Evolutionary conservation across 2,797 vertebrate species (phyloP).

Genomic region (Tolypeutes matacus): DNA sequence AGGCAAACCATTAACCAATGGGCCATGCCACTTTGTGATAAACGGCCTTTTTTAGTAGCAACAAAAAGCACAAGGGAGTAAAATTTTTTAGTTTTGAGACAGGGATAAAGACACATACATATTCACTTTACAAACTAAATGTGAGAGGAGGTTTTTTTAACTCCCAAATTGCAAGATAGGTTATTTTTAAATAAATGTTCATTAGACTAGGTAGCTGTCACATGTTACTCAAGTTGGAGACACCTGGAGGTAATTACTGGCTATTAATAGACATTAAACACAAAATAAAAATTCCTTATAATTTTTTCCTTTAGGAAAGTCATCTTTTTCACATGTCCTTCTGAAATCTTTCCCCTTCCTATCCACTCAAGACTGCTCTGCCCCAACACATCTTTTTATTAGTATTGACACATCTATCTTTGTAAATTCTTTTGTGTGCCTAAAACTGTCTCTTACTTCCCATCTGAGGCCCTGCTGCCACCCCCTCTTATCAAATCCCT

Average conservation of each 20-base stretch:
- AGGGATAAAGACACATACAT: background rate
- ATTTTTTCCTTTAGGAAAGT: background rate
- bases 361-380: background rate
- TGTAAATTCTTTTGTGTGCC: slow-evolving; percentile 8
- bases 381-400: background rate
- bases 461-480: background rate
- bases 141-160: background rate
- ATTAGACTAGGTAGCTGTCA: slow-evolving; percentile 1
- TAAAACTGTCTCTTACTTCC: background rate
- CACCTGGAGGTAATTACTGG: background rate
- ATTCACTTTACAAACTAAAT: slow-evolving; percentile 36
- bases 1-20: slow-evolving; percentile 12
- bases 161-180: background rate
- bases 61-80: background rate
- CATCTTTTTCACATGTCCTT: background rate
- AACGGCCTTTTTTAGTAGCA: background rate
- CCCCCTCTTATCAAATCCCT: background rate
- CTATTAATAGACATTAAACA: background rate
- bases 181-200: slow-evolving; percentile 39
- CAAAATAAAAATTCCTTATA: background rate
- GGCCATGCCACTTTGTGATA: background rate
- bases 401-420: background rate
- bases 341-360: background rate
- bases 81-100: slow-evolving; percentile 5
- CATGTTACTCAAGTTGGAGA: background rate